phyloP scores from a whole-genome alignment of 1,140 invertebrate genomes.

The Aporrectodea caliginosa region DNA sequence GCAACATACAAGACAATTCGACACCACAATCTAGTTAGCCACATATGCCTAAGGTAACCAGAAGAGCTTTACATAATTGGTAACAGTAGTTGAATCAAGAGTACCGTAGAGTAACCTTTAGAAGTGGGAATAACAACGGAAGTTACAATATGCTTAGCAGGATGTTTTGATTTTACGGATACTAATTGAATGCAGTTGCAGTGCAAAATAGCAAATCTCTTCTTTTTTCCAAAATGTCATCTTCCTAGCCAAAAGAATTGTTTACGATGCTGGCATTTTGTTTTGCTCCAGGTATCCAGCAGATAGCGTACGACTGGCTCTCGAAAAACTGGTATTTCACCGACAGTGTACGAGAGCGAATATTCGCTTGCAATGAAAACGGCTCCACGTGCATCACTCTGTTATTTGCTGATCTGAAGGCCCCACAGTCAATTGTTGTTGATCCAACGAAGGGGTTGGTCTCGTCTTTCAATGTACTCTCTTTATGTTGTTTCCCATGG shows the following conservation, averaged over 20 bases:
- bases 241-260: neutral
- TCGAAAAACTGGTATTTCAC: constrained; percentile 95
- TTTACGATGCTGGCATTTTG: constrained; percentile 16
- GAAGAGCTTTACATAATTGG: too few species aligned
- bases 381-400: constrained; percentile 52
- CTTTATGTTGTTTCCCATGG: constrained; percentile 84
- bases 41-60: too few species aligned
- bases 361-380: constrained; percentile 61
- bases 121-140: too few species aligned
- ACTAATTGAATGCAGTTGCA: too few species aligned
- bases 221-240: neutral
- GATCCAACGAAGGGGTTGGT: constrained; percentile 88
- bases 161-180: too few species aligned
- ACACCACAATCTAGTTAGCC: too few species aligned
- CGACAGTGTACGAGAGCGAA: constrained; percentile 65
- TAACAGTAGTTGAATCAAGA: too few species aligned
- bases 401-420: constrained; percentile 70
- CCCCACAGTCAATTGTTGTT: constrained; percentile 87
- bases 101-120: too few species aligned
- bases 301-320: constrained; percentile 92
- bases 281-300: constrained; percentile 37
- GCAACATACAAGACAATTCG: too few species aligned
- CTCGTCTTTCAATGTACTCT: constrained; percentile 90
- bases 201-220: too few species aligned
- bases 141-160: too few species aligned